Base-by-base conservation (phyloP, 2,888 invertebrate genomes). In the Andrena flavipes region DNA sequence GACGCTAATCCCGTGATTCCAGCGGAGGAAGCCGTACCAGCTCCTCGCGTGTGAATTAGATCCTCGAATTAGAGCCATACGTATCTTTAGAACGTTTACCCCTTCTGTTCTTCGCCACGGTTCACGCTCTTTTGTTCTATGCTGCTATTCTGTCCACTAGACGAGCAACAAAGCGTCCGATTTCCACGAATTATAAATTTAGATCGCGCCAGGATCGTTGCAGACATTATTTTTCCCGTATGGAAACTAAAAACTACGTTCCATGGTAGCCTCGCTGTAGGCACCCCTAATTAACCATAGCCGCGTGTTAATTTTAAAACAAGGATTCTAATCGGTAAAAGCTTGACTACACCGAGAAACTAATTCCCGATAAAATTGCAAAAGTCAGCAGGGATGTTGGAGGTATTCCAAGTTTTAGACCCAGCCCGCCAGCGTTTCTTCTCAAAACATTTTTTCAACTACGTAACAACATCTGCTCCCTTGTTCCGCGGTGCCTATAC, bases 81-180 rank as follows among this genome's bases (percentile, higher is more conserved):
- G 85, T 88, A 88, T 88, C 88, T 88, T 88, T 88, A 88, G 88
- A 88, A 83, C 88, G 76, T 85, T 84, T 78, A 73, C 82, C 79
- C 82, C 72, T 78, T 60, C 82, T 81, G 77, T 85, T 88, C 82
- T 78, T 65, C 60, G 63, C 79, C 42, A 16, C 68, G 30, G 62
- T 68, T 42, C 63, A 16, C n/a, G 65, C 70, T 73, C 83, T 84
- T 86, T 85, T 86, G 83, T 82, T 81, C 81, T 70, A 70, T 48
- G 64, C 69, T 23, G 69, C 81, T 68, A 75, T 68, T 71, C 73
- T 60, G 67, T 72, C 68, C 63, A 63, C 49, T 60, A 42, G 49
- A 59, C 20, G 71, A 78, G 67, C 74, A 84, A 71, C 73, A 77
- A 81, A 59, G 70, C 62, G 26, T 6, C 59, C 2, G 42, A 78